Percentiles rank a stretch among this genome's conserved stretches.
Evolutionary conservation across 2,888 invertebrate species (phyloP).

Genomic region (Torymus auratus): DNA sequence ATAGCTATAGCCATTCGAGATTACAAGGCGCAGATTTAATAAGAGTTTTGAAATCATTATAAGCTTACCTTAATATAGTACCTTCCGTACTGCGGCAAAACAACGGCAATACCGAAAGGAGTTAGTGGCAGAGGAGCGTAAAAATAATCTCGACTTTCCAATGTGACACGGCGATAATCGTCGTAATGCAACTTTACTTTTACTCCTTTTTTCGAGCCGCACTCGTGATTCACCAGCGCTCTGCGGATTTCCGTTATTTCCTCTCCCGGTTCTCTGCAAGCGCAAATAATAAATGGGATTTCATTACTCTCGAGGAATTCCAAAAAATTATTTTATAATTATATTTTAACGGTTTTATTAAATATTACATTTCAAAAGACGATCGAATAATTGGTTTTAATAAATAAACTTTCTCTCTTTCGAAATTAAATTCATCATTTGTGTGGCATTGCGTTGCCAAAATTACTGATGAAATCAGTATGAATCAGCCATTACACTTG

Average conservation of each 20-base stretch:
- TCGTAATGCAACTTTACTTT: conserved; percentile 90
- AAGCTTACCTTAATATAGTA: conserved; percentile 79
- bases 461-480: no score
- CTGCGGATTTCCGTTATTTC: conserved; percentile 79
- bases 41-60: no score
- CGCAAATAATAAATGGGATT: background rate
- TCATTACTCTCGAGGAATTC: background rate
- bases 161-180: conserved; percentile 88
- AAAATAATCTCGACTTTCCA: conserved; percentile 89
- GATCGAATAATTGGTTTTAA: no score
- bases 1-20: no score
- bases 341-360: no score
- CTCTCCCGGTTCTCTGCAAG: conserved; percentile 68
- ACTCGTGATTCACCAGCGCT: conserved; percentile 84
- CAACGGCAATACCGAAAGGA: conserved; percentile 92
- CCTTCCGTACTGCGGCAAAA: conserved; percentile 89
- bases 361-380: no score
- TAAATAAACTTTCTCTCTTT: no score
- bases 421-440: no score
- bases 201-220: conserved; percentile 82
- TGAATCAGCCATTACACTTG: no score
- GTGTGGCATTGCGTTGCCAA: no score
- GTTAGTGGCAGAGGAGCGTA: conserved; percentile 89
- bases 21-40: no score
- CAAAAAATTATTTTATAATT: no score